A percentile compares a stretch with the other conserved stretches of the same genome.
phyloP scores from a whole-genome alignment of 2,797 vertebrate genomes.

The Eulemur rubriventer region DNA sequence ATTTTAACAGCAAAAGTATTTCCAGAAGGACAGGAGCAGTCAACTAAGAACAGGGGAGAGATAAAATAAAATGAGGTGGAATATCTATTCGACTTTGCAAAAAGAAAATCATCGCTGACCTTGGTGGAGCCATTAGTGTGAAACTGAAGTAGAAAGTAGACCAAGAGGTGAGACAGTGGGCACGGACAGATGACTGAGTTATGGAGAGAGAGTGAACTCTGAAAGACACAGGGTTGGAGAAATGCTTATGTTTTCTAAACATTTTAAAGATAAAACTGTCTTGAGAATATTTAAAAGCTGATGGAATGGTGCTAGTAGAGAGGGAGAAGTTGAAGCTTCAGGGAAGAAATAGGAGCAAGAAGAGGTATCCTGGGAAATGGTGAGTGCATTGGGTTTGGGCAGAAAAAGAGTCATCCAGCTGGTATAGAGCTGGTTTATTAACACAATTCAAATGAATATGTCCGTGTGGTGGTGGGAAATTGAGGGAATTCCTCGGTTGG shows the following conservation, averaged over 20 bases:
- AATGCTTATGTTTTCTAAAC: background rate
- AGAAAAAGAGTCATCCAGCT: background rate
- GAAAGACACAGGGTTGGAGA: background rate
- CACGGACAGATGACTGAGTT: background rate
- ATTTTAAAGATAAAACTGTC: background rate
- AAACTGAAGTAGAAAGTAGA: background rate
- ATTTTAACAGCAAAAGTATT: background rate
- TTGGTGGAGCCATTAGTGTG: background rate
- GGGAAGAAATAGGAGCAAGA: background rate
- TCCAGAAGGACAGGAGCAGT: background rate
- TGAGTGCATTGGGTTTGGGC: background rate
- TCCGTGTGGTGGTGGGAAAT: background rate
- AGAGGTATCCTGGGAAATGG: background rate
- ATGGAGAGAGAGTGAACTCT: background rate
- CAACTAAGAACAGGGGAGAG: background rate
- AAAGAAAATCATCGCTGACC: background rate
- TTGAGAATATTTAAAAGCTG: background rate
- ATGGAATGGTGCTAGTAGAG: background rate
- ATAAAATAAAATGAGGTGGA: background rate
- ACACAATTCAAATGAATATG: background rate
- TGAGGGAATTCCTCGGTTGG: background rate
- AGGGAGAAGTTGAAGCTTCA: background rate
- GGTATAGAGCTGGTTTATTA: background rate
- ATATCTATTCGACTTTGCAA: background rate
- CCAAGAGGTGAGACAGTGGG: background rate